These are phyloP conservation scores for Hycleus cichorii DNA, from an alignment of 1,140 invertebrate species.

Conservation along the genomic window DNA sequence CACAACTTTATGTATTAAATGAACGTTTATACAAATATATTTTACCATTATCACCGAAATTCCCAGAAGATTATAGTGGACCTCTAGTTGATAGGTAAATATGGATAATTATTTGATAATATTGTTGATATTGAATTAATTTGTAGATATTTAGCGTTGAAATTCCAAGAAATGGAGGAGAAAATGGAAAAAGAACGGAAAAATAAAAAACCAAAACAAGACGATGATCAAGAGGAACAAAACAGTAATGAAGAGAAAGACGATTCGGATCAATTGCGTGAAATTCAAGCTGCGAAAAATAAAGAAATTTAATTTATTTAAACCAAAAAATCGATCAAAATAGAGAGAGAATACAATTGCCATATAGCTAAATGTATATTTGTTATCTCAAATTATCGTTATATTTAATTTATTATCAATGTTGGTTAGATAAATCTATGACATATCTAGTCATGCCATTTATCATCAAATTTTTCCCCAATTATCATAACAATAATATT, in stretches of 20 bases:
- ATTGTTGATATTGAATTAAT: background rate
- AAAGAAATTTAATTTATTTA: too few relatives aligned
- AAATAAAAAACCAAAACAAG: conserved; percentile 25
- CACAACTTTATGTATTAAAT: conserved; percentile 79
- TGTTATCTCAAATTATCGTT: too few relatives aligned
- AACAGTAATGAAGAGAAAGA: conserved; percentile 15
- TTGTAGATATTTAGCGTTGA: conserved; percentile 64
- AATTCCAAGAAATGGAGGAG: conserved; percentile 76
- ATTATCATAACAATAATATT: too few relatives aligned
- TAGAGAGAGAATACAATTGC: too few relatives aligned
- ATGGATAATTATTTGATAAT: background rate
- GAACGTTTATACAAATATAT: conserved; percentile 84
- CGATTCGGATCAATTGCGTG: conserved; percentile 13
- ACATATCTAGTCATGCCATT: too few relatives aligned
- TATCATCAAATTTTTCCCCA: too few relatives aligned
- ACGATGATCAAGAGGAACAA: conserved; percentile 22
- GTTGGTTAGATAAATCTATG: too few relatives aligned
- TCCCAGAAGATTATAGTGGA: conserved; percentile 79
- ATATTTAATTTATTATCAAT: too few relatives aligned
- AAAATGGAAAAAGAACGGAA: conserved; percentile 52
- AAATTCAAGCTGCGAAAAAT: too few relatives aligned
- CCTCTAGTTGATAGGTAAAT: conserved; percentile 70
- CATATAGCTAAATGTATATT: too few relatives aligned
- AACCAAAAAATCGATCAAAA: too few relatives aligned
- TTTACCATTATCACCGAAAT: conserved; percentile 73